Base-by-base conservation (phyloP, 2,797 vertebrate genomes). In the Lepilemur ruficaudatus region DNA sequence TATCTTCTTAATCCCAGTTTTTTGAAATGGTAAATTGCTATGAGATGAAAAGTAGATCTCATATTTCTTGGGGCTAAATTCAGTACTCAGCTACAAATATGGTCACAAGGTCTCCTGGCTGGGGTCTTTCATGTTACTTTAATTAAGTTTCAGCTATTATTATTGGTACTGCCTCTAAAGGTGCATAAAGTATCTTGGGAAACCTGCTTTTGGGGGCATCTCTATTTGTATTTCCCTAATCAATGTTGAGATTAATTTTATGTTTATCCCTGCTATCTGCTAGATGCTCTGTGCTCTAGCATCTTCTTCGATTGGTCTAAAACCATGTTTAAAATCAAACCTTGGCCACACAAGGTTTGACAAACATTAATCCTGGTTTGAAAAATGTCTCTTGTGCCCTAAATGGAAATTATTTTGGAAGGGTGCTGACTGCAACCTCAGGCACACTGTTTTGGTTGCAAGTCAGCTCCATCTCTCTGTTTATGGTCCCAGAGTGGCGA, bases 401-500 rank as follows among this genome's bases (percentile, higher is more conserved):
- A 61, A 89, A 86, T 57, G 1, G n/a, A 94, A 95, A 67, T 95
- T 89, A 80, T 82, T 94, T 87, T 89, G 41, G 81, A 95, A 95
- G 46, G 91, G 84, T 96, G 57, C 94, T 96, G 90, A 17, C 78
- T 97, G 91, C 67, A 79, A 90, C 67, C 72, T 95, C 95, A 89
- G 82, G 89, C 84, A 92, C 72, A 84, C 69, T 96, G 85, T 59
- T 94, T 93, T 86, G 76, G 88, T 92, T 98, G 63, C 73, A 91
- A 95, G 93, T 94, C 96, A 96, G 88, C 41, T 65, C 94, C 38
- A 30, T 90, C 80, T 97, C 96, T 94, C 97, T 92, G 86, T 97
- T 83, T 97, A 73, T 93, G 88, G 94, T 92, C 96, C 96, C 97
- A 89, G 90, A 97, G 94, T 61, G 94, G 65, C 61, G 57, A 89